These are phyloP conservation scores for Sterna hirundo DNA, from an alignment of 2,113 vertebrate species.

Conservation along the genomic window DNA sequence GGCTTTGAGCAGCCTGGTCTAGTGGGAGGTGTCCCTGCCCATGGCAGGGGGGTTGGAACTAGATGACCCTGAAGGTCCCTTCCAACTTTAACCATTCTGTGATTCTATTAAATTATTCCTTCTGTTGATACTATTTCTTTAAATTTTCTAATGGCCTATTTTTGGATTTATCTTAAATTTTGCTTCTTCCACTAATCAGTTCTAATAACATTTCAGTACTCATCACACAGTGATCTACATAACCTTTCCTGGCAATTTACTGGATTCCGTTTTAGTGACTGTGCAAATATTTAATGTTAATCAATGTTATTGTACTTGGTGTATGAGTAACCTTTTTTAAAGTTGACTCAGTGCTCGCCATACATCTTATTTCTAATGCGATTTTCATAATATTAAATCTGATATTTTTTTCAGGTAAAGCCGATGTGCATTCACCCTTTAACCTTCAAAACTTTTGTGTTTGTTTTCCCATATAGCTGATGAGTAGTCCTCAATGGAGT, in stretches of 20 bases:
- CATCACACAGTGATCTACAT: background rate
- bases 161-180: background rate
- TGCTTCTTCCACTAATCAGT: background rate
- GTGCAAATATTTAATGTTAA: slow-evolving; percentile 27
- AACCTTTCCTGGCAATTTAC: background rate
- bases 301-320: background rate
- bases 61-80: background rate
- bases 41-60: background rate
- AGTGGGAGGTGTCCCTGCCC: background rate
- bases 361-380: background rate
- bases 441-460: background rate
- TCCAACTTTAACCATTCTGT: background rate
- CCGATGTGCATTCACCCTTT: background rate
- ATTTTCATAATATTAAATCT: background rate
- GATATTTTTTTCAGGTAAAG: background rate
- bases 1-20: background rate
- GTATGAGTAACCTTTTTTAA: background rate
- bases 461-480: background rate
- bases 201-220: background rate
- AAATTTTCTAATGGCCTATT: background rate
- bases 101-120: background rate
- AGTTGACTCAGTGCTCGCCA: background rate
- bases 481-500: background rate
- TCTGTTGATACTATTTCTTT: background rate
- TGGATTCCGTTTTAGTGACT: background rate